Conservation (phyloP, 2,888 invertebrate genomes). For the Athrips mouffetella region DNA sequence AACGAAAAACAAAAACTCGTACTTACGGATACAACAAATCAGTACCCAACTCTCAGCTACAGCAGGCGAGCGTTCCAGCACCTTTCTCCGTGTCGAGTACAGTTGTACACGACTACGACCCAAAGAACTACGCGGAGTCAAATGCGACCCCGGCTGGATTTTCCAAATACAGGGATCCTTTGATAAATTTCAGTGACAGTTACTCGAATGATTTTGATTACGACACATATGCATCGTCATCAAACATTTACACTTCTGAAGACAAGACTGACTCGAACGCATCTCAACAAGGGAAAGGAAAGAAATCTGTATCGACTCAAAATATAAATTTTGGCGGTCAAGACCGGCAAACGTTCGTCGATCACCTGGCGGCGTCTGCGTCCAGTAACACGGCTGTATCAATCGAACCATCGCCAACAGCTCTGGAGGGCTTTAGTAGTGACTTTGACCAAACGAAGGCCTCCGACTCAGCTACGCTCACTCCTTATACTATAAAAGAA, state of each 20-base stretch:
- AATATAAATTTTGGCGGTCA: slow-evolving; percentile 65
- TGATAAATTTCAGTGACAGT: slow-evolving; percentile 49
- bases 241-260: slow-evolving; percentile 48
- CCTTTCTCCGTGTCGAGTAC: slow-evolving; percentile 62
- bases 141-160: slow-evolving; percentile 34
- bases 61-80: slow-evolving; percentile 44
- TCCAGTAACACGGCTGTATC: slow-evolving; percentile 36
- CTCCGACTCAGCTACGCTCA: slow-evolving; percentile 39
- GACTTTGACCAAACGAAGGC: slow-evolving; percentile 37
- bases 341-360: slow-evolving; percentile 55
- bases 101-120: slow-evolving; percentile 61
- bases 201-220: slow-evolving; percentile 57
- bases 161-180: slow-evolving; percentile 52
- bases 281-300: slow-evolving; percentile 42
- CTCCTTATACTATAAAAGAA: slow-evolving; percentile 52
- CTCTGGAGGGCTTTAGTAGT: slow-evolving; percentile 41
- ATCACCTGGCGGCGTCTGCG: slow-evolving; percentile 49
- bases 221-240: slow-evolving; percentile 58
- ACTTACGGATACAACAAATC: slow-evolving; percentile 34
- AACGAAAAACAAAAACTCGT: slow-evolving; percentile 40
- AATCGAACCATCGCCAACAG: slow-evolving; percentile 40
- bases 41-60: slow-evolving; percentile 43
- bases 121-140: slow-evolving; percentile 39
- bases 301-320: slow-evolving; percentile 67
- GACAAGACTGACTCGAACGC: slow-evolving; percentile 42